Evolutionary conservation across 2,113 vertebrate genomes (phyloP), one percentile per base, ranked within the genome.

Genomic region (Scortum barcoo): DNA sequence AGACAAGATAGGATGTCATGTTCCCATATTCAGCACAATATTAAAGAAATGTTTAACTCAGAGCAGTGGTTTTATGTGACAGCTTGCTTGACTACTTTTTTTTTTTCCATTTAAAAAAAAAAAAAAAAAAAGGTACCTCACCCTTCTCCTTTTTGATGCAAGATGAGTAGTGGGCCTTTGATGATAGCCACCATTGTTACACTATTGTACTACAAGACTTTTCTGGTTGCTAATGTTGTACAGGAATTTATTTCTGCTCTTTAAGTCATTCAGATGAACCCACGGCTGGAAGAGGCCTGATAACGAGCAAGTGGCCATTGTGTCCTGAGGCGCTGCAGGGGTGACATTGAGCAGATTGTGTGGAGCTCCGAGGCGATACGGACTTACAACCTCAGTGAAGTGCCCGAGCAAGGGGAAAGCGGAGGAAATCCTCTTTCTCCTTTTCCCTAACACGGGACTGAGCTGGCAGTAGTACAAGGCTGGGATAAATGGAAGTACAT

Each of bases 401-500:
- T 81, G 90, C 79, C 84, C 54, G 53, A 90, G 86, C 86, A 83
- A 76, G 82, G 81, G 82, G 78, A 85, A 91, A 91, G 90, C 88
- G 81, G 85, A 53, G 72, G 67, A 93, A 94, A 94, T 94, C 92
- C 92, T 88, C 85, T 93, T 91, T 92, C 86, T 87, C 77, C 87
- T 88, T 78, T 74, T 88, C 83, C 71, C 79, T 85, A 84, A 93
- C 91, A 86, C 80, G 56, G 66, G 82, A 80, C 92, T 93, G 92
- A 94, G 91, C 92, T 90, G 92, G 92, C 91, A 86, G 85, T 63
- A 87, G 85, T 87, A 91, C 91, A 91, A 93, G 92, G 86, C 83
- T 70, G 13, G 91, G 90, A 91, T 92, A 85, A 93, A 93, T 91
- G 92, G 91, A 92, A 93, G 89, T 80, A 92, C 91, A 90, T 94